phyloP scores from a whole-genome alignment of 1,140 invertebrate species.

The Onthophagus taurus region DNA sequence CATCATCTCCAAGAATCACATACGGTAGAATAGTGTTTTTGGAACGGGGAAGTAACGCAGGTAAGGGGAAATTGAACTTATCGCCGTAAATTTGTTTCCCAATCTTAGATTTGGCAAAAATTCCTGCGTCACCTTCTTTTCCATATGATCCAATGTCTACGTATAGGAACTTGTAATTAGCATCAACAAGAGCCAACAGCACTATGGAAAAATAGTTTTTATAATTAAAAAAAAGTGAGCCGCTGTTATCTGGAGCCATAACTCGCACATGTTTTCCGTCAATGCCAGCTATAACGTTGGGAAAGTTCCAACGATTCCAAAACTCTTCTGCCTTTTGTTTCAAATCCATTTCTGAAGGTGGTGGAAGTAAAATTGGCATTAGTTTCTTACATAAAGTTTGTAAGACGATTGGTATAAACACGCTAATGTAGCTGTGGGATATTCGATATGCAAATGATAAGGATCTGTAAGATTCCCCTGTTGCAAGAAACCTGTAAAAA shows the following conservation, averaged over 20 bases:
- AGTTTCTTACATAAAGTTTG: constrained; percentile 16
- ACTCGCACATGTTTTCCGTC: constrained; percentile 41
- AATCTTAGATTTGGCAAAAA: constrained; percentile 18
- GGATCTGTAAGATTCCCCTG: constrained; percentile 14
- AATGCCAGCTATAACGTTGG: constrained; percentile 39
- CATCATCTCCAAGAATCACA: too few relatives aligned
- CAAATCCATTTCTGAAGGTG: constrained; percentile 8
- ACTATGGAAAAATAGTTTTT: too few relatives aligned
- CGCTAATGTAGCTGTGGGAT: constrained; percentile 16
- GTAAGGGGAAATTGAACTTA: too few relatives aligned
- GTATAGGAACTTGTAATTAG: too few relatives aligned
- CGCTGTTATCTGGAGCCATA: constrained; percentile 25
- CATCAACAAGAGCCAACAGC: too few relatives aligned
- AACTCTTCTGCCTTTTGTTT: constrained; percentile 29
- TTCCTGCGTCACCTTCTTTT: too few relatives aligned
- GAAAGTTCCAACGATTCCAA: too few relatives aligned
- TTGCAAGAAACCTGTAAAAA: too few relatives aligned
- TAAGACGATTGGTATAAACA: constrained; percentile 13
- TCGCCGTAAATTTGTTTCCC: background rate
- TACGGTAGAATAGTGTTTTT: constrained; percentile 12
- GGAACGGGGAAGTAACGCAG: background rate
- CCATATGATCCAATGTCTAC: too few relatives aligned
- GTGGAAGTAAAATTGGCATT: too few relatives aligned
- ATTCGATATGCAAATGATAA: constrained; percentile 19
- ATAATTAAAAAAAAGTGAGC: too few relatives aligned